Percentiles rank a stretch among this genome's conserved stretches.
Evolutionary conservation across 2,888 invertebrate genomes (phyloP).

Genomic region (Cataglyphis cursor): DNA sequence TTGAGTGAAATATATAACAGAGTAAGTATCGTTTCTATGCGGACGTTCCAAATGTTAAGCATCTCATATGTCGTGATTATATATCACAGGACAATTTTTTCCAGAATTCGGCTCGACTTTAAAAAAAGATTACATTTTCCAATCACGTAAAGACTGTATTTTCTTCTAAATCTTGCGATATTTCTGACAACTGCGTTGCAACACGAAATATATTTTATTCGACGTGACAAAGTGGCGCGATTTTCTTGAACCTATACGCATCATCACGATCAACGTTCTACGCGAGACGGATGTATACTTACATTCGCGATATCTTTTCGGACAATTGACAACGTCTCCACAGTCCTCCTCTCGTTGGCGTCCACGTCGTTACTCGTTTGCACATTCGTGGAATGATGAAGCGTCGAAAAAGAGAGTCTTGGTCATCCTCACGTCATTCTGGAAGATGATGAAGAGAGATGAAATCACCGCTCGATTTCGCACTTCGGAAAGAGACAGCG

Average conservation of each 20-base stretch:
- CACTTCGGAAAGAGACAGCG: constrained; percentile 51
- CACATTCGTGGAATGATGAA: constrained; percentile 68
- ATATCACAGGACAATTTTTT: constrained; percentile 8
- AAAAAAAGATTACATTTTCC: constrained; percentile 15
- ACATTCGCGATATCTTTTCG: constrained; percentile 49
- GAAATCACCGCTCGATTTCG: constrained; percentile 54
- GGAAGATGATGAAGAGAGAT: constrained; percentile 62
- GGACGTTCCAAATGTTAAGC: constrained; percentile 17
- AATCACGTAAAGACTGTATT: constrained; percentile 1
- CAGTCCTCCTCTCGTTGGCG: constrained; percentile 70
- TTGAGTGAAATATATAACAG: constrained; percentile 16
- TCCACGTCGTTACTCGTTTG: constrained; percentile 73
- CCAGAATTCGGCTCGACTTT: background rate
- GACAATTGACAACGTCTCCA: constrained; percentile 37
- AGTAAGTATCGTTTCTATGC: constrained; percentile 29
- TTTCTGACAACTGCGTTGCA: constrained; percentile 20
- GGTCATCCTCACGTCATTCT: constrained; percentile 63
- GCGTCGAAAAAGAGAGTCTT: constrained; percentile 84
- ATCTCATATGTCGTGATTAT: background rate
- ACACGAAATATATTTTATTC: constrained; percentile 15
- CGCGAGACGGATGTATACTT: constrained; percentile 25
- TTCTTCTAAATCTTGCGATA: constrained; percentile 24
- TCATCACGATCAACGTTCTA: constrained; percentile 41
- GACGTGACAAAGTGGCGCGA: constrained; percentile 19
- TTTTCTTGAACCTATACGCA: constrained; percentile 20